These are phyloP conservation scores for Dolichomitus sp. DNA, from an alignment of 2,888 invertebrate species.

Conservation along the genomic window DNA sequence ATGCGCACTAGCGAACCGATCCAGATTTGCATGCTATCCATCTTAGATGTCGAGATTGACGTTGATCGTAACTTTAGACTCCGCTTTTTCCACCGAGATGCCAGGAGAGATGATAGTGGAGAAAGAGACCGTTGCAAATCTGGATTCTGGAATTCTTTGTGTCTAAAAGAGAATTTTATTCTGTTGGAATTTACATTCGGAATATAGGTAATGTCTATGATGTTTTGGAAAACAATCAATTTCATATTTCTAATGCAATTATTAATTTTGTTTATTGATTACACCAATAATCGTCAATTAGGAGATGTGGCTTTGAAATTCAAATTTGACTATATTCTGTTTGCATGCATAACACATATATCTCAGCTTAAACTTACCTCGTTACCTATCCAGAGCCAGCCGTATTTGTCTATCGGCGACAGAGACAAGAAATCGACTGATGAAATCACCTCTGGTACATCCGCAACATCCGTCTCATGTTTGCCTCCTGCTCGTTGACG, in stretches of 20 bases:
- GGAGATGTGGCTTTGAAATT: not conserved
- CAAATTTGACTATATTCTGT: not conserved
- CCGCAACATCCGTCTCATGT: not conserved
- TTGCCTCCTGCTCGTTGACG: conserved; percentile 38
- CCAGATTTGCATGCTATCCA: conserved; percentile 46
- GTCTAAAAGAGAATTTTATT: not conserved
- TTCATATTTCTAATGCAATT: not conserved
- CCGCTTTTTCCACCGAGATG: not conserved
- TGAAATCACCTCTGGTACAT: conserved; percentile 42
- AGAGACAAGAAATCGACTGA: conserved; percentile 45
- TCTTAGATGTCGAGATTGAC: conserved; percentile 33
- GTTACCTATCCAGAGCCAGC: conserved; percentile 34
- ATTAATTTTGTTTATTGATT: not conserved
- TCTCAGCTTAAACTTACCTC: conserved; percentile 7
- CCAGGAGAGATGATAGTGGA: not conserved
- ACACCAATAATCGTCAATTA: not conserved
- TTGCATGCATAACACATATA: not conserved
- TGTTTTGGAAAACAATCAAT: not conserved
- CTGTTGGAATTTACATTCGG: not conserved
- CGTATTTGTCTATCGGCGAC: conserved; percentile 50
- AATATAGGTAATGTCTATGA: not conserved
- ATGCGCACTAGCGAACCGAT: conserved; percentile 32
- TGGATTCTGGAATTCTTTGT: not conserved
- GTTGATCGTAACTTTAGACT: conserved; percentile 42
- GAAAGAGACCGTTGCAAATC: not conserved